phyloP scores from a whole-genome alignment of 2,888 invertebrate genomes.

The Andrena hattorfiana region DNA sequence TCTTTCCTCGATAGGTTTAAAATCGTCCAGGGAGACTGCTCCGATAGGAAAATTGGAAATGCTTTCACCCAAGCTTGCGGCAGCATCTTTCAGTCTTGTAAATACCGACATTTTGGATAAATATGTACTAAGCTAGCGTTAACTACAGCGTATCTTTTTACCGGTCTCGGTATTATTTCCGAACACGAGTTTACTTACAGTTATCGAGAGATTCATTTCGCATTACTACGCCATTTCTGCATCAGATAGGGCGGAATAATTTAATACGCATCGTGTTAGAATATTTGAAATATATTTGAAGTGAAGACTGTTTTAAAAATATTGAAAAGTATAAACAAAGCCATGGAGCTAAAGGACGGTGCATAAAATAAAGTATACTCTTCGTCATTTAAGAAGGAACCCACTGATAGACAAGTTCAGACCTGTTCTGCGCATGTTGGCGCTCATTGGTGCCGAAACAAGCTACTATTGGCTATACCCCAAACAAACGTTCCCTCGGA shows the following conservation, averaged over 20 bases:
- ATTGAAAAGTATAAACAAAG: too few species aligned
- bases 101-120: conserved; percentile 21
- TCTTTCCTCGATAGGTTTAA: conserved; percentile 69
- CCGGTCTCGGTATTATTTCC: not conserved
- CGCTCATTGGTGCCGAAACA: too few species aligned
- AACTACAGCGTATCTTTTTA: not conserved
- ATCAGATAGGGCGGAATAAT: not conserved
- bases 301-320: not conserved
- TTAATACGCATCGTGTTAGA: not conserved
- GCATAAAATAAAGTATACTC: too few species aligned
- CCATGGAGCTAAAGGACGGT: too few species aligned
- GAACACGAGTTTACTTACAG: not conserved
- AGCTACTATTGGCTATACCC: too few species aligned
- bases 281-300: not conserved
- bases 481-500: too few species aligned
- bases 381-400: too few species aligned
- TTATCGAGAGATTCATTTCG: not conserved
- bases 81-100: conserved; percentile 42
- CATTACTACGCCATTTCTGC: not conserved
- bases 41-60: conserved; percentile 70
- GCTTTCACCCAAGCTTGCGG: conserved; percentile 35
- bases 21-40: conserved; percentile 68
- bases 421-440: too few species aligned
- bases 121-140: not conserved
- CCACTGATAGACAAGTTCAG: too few species aligned